Conservation (phyloP, 2,888 invertebrate species). For the Boloria euphrosyne region DNA sequence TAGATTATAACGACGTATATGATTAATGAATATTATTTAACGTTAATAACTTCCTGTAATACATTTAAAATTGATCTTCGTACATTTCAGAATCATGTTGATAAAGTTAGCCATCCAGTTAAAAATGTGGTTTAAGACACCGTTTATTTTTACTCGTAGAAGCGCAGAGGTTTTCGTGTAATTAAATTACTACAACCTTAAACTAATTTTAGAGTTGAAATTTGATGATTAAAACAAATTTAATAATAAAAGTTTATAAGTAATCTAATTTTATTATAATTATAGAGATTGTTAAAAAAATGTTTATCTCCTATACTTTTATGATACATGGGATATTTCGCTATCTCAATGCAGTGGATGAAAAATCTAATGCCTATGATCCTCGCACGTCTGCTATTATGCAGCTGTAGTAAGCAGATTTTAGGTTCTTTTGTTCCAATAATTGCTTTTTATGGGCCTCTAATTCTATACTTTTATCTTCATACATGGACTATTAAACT, state of each 20-base stretch:
- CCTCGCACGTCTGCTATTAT: conserved; percentile 15
- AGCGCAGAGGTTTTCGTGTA: background rate
- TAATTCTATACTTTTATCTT: conserved; percentile 20
- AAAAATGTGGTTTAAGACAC: background rate
- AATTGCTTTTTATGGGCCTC: conserved; percentile 13
- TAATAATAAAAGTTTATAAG: background rate
- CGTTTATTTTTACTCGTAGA: no score
- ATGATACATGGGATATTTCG: background rate
- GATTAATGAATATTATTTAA: conserved; percentile 41
- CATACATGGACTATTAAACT: conserved; percentile 4
- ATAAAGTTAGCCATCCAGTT: conserved; percentile 1
- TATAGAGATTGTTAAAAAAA: no score
- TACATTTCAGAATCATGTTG: conserved; percentile 12
- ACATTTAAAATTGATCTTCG: conserved; percentile 18
- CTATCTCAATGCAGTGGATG: background rate
- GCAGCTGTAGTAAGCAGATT: conserved; percentile 1
- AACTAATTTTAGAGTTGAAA: no score
- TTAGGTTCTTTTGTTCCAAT: conserved; percentile 11
- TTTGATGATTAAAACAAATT: no score
- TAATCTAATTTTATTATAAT: no score
- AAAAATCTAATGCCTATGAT: conserved; percentile 4
- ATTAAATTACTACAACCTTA: no score
- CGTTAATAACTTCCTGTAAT: conserved; percentile 40
- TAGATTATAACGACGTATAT: conserved; percentile 32
- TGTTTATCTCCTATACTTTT: no score